phyloP scores from a whole-genome alignment of 2,113 vertebrate species.

The Macroglossus sobrinus region DNA sequence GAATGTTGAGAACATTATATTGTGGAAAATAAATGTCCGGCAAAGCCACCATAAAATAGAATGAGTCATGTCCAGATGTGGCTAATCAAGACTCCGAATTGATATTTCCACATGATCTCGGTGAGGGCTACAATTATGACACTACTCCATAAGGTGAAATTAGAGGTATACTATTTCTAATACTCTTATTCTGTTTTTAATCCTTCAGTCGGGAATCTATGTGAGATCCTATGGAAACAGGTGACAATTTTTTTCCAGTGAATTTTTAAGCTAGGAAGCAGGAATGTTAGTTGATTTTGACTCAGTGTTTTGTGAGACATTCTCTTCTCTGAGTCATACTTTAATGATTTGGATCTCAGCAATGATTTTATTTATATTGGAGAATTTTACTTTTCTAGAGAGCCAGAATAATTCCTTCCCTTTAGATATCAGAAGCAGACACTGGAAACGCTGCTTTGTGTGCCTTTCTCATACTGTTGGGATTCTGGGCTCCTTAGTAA shows the following conservation, averaged over 20 bases:
- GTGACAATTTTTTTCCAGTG: neutral
- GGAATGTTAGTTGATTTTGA: neutral
- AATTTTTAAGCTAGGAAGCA: neutral
- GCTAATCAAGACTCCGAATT: conserved; percentile 58
- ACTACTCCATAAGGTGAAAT: neutral
- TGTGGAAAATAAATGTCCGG: neutral
- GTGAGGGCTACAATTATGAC: neutral
- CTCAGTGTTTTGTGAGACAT: conserved; percentile 41
- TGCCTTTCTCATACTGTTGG: neutral
- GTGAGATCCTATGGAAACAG: fast-evolving
- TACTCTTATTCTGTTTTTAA: neutral
- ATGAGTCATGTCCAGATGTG: conserved; percentile 72
- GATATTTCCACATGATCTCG: conserved; percentile 39
- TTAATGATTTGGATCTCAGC: conserved; percentile 33
- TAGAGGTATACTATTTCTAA: neutral
- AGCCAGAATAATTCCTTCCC: conserved; percentile 2
- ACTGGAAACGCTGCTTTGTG: neutral
- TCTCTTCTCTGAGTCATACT: conserved; percentile 57
- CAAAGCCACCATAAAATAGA: conserved; percentile 55
- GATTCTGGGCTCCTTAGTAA: conserved; percentile 16
- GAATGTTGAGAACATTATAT: neutral
- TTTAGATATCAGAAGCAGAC: neutral
- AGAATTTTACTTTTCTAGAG: conserved; percentile 48
- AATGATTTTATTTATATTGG: conserved; percentile 36
- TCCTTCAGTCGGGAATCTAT: neutral